Base-by-base conservation (phyloP, 2,113 vertebrate species). In the Notothenia rossii region DNA sequence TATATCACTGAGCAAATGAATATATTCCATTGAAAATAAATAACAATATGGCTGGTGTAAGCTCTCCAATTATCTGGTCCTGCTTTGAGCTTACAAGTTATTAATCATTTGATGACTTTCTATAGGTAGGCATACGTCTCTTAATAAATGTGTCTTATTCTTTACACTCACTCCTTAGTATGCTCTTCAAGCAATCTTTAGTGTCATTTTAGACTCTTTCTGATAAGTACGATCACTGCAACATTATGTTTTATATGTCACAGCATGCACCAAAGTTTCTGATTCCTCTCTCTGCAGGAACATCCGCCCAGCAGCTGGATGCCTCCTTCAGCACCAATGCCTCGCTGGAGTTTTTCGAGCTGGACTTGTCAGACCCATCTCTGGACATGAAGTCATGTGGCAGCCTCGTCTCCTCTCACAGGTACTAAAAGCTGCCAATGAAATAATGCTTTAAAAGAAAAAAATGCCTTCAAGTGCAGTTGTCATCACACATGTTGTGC, bases 271-370 rank as follows among this genome's bases (percentile, higher is more conserved):
- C 5, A 43, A 81, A 70, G 2, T 46, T 13, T 10, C 14, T 15
- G 11, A 22, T 4, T 10, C 56, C 4, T 91, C 65, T 86, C 14
- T 36, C 0, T 87, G 94, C 86, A 99, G 98, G 98, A 81, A 99
- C 98, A 8, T 99, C 98, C 79, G 98, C 98, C 79, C 97, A 99
- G 87, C 98, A 99, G 78, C 93, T 99, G 58, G 98, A 99, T 91
- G 97, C 98, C 68, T 97, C 97, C 46, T 99, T 99, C 91, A 99
- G 98, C 87, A 98, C 97, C 72, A 98, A 50, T 86, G 98, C 98
- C 75, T 97, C 97, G 11, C 81, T 99, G 76, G 98, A 99, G 93
- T 96, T 99, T 87, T 99, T 99, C 54, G 96, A 98, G 90, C 85
- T 99, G 89, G 97, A 99, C 71, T 92, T 99, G 86, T 91, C 96